Base-by-base conservation (phyloP, 1,140 invertebrate species). In the Pogonognathellus flavescens region DNA sequence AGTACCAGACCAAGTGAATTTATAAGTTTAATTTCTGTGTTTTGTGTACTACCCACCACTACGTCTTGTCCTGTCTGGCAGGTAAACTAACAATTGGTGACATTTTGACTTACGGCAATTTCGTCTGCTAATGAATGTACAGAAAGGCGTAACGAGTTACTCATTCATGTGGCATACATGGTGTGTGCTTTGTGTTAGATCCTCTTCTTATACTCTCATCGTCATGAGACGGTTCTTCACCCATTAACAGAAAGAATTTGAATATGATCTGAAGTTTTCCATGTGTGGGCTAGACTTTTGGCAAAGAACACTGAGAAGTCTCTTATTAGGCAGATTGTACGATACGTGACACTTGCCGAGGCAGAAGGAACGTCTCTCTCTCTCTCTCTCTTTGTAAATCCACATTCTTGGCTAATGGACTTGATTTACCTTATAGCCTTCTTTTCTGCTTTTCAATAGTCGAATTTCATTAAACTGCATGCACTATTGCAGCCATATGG, bases 351-450 rank as follows among this genome's bases (percentile, higher is more conserved):
- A 76, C 70, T 76, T 76, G 25, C 70, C 49, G n/a, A 50, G 66
- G 22, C 14, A 22, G 41, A 11, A 41, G 20, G 31, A 41, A 66
- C 62, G 62, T 41, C 31, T 41, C 1, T 41, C 31, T 41, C 31
- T 41, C 8, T 66, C 25, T 25, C 25, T 49, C 49, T 76, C 41
- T 76, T 76, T n/a, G 70, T 25, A 76, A 76, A 76, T 76, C 70
- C 70, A 76, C 70, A 76, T 76, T 76, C 70, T 31, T 76, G 41
- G 70, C 41, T 76, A 76, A 76, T 76, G 70, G 70, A 76, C 16
- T 76, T 50, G 70, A 16, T 31, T 76, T 50, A 41, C 31, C 31
- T 41, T 41, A 41, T 41, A 41, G 31, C 31, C 31, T 41, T 41
- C 31, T 41, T 41, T 41, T 41, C 2, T 41, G 31, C 31, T 41